Percentiles rank a stretch among this genome's conserved stretches.
These are phyloP conservation scores for Hypolimnas misippus DNA, from an alignment of 2,888 invertebrate species.

Conservation along the genomic window DNA sequence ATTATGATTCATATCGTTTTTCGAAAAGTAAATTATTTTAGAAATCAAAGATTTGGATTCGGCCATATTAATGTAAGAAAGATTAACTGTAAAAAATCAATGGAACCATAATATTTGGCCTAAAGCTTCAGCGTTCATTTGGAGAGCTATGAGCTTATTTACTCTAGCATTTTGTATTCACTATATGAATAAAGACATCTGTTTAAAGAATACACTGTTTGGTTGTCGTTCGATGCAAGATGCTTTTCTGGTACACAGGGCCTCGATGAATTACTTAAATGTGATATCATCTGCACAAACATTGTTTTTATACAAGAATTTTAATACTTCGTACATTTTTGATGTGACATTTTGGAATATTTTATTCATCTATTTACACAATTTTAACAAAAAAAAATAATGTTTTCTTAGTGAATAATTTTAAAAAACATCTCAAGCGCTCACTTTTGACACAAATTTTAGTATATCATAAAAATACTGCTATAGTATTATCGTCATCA, in stretches of 20 bases:
- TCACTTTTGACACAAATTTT: conserved; percentile 28
- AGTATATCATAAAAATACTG: conserved; percentile 39
- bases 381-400: conserved; percentile 21
- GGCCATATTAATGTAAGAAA: conserved; percentile 8
- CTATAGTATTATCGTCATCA: conserved; percentile 52
- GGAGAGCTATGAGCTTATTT: conserved; percentile 74
- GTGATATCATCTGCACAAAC: conserved; percentile 47
- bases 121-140: conserved; percentile 66
- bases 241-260: conserved; percentile 28
- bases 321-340: conserved; percentile 73
- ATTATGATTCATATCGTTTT: conserved; percentile 16
- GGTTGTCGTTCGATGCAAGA: conserved; percentile 23
- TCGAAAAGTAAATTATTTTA: conserved; percentile 3
- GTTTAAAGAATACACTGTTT: conserved; percentile 35
- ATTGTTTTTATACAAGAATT: conserved; percentile 67
- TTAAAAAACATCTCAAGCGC: conserved; percentile 27
- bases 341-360: conserved; percentile 65
- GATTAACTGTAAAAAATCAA: not conserved
- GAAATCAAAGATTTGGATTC: conserved; percentile 9
- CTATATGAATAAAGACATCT: conserved; percentile 32
- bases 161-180: conserved; percentile 56
- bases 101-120: conserved; percentile 56
- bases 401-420: conserved; percentile 30
- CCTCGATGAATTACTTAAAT: conserved; percentile 27
- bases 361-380: conserved; percentile 42